Evolutionary conservation across 2,113 vertebrate genomes (phyloP).

Genomic region (Lamprotornis superbus): DNA sequence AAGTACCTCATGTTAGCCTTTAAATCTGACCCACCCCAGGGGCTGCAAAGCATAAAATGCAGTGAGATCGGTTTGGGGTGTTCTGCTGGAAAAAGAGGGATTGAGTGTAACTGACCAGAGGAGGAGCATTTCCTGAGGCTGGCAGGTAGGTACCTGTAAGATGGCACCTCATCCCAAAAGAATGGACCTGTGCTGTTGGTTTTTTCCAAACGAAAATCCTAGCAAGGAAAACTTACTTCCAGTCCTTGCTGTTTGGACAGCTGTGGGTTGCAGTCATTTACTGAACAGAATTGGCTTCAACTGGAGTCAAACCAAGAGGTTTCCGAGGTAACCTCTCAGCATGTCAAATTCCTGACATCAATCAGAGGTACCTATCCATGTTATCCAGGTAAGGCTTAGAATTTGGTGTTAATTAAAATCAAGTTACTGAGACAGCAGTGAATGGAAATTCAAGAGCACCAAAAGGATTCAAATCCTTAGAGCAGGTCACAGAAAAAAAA

Average conservation of each 20-base stretch:
- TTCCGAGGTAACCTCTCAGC: neutral
- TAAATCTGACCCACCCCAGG: fast-evolving
- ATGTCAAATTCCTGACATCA: neutral
- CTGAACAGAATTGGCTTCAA: neutral
- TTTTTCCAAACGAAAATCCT: neutral
- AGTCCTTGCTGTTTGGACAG: neutral
- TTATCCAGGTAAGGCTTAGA: neutral
- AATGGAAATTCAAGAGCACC: neutral
- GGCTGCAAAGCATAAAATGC: neutral
- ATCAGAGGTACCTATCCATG: fast-evolving
- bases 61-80: neutral
- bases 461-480: neutral
- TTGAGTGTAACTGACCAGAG: too few species aligned
- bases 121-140: neutral
- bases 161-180: neutral
- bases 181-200: neutral
- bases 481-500: neutral
- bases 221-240: neutral
- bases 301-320: neutral
- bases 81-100: neutral
- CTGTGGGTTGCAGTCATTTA: neutral
- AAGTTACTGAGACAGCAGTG: neutral
- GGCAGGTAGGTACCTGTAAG: neutral
- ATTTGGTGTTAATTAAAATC: neutral
- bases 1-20: neutral